Conservation (phyloP, 1,140 invertebrate species). For the Oscheius sp. region DNA sequence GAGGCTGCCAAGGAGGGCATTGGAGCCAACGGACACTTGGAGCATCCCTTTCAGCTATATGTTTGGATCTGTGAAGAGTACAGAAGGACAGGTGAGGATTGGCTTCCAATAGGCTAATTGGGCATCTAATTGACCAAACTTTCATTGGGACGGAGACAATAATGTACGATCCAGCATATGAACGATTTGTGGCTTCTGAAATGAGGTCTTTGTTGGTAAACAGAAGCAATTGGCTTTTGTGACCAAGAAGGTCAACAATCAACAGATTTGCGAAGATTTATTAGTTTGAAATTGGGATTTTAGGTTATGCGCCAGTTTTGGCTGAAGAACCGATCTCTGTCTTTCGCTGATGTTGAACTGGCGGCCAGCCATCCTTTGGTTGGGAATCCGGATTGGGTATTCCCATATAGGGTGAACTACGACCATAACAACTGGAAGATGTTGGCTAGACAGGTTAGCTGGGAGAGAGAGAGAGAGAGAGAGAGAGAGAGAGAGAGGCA, state of each 20-base stretch:
- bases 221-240: no score
- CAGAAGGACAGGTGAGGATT: slow-evolving; percentile 32
- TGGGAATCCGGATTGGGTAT: slow-evolving; percentile 59
- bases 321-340: slow-evolving; percentile 54
- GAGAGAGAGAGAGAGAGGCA: no score
- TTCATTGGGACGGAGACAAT: background rate
- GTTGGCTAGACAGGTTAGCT: slow-evolving; percentile 54
- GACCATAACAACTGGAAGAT: slow-evolving; percentile 56
- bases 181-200: no score
- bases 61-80: slow-evolving; percentile 30
- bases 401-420: slow-evolving; percentile 56
- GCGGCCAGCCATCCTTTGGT: slow-evolving; percentile 47
- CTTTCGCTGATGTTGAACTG: slow-evolving; percentile 56
- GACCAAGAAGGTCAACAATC: no score
- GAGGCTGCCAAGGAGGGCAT: slow-evolving; percentile 3
- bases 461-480: no score
- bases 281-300: slow-evolving; percentile 30
- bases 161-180: background rate
- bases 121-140: no score
- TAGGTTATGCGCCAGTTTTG: slow-evolving; percentile 60
- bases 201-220: no score
- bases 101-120: no score
- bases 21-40: slow-evolving; percentile 36
- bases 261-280: no score
- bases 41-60: slow-evolving; percentile 52